phyloP scores from a whole-genome alignment of 2,888 invertebrate species.

The Lasioglossum pauxillum region DNA sequence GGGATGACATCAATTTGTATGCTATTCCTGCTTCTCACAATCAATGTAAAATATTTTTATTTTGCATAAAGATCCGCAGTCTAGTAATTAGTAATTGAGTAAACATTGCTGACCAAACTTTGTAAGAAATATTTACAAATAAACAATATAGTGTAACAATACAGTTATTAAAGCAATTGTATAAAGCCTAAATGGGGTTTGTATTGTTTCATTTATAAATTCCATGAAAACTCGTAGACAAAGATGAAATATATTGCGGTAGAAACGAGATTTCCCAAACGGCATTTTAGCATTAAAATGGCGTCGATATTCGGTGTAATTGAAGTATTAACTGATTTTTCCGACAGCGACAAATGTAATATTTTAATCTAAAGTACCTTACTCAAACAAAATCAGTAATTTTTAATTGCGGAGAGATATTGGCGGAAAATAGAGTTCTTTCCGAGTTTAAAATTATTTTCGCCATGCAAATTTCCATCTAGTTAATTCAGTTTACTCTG shows the following conservation, averaged over 20 bases:
- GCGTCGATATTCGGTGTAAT: neutral
- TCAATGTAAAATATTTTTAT: too few relatives aligned
- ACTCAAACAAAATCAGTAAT: neutral
- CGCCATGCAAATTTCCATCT: neutral
- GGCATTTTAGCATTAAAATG: neutral
- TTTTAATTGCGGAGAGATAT: neutral
- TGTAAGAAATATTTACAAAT: neutral
- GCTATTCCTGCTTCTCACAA: too few relatives aligned
- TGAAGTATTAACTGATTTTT: neutral
- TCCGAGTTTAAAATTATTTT: neutral
- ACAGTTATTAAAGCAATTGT: neutral
- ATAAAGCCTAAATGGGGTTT: neutral
- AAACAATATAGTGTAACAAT: neutral
- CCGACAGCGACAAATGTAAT: neutral
- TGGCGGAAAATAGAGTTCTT: neutral
- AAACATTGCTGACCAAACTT: too few relatives aligned
- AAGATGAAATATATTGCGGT: neutral
- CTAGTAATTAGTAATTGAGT: neutral
- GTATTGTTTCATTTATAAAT: neutral
- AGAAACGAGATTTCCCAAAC: neutral
- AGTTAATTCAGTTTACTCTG: neutral
- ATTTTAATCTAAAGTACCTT: neutral
- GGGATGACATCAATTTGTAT: too few relatives aligned
- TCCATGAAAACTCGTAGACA: neutral
- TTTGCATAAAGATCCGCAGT: too few relatives aligned